Conservation (phyloP, 2,113 vertebrate genomes). For the Verasper variegatus region DNA sequence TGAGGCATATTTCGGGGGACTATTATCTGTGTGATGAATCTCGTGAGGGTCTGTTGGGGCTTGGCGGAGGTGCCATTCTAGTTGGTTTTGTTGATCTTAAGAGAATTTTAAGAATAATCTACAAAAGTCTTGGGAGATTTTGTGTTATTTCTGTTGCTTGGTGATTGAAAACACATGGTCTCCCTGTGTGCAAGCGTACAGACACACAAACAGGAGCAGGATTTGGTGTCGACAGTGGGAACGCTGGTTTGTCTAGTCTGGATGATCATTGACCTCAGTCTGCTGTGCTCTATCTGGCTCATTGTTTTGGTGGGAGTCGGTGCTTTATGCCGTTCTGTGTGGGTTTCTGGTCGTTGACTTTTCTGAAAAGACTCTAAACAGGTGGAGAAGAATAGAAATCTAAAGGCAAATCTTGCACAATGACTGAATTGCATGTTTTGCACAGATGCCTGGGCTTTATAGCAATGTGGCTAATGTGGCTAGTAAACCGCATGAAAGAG, state of each 20-base stretch:
- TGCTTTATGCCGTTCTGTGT: constrained; percentile 31
- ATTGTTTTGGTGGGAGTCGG: constrained; percentile 41
- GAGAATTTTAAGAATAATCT: neutral
- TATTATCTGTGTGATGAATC: no score
- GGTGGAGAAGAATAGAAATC: constrained; percentile 21
- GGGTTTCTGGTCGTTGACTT: constrained; percentile 49
- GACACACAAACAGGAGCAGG: neutral
- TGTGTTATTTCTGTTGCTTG: constrained; percentile 8
- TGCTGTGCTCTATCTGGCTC: constrained; percentile 43
- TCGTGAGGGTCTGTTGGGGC: neutral
- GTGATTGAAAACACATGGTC: neutral
- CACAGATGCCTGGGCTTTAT: constrained; percentile 36
- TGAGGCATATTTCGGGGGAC: no score
- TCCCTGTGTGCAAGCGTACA: neutral
- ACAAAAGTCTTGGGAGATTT: neutral
- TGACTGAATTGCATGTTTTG: constrained; percentile 29
- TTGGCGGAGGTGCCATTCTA: neutral
- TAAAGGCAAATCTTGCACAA: constrained; percentile 23
- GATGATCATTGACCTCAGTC: constrained; percentile 67
- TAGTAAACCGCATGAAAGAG: constrained; percentile 36
- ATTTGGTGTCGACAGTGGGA: constrained; percentile 6
- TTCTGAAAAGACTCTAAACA: constrained; percentile 49
- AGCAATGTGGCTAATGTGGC: constrained; percentile 19
- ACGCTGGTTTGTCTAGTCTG: constrained; percentile 21
- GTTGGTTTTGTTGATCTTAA: neutral